Evolutionary conservation across 1,140 invertebrate species (phyloP).

Genomic region (Drosophila repletoides): DNA sequence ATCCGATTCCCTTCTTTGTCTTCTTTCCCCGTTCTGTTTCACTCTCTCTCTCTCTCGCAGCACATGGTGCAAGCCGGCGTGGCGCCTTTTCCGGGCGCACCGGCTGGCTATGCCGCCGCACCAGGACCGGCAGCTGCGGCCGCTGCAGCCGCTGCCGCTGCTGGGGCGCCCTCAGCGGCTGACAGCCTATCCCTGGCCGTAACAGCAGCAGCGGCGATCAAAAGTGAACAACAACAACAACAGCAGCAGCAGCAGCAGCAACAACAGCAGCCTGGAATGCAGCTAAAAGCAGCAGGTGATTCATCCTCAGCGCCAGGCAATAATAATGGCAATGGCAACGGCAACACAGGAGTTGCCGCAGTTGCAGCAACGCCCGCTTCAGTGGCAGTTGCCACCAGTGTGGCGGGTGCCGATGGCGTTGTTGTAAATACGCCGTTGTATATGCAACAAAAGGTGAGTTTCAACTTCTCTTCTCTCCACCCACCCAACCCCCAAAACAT

Average conservation of each 20-base stretch:
- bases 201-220: slow-evolving; percentile 85
- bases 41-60: slow-evolving; percentile 83
- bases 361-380: slow-evolving; percentile 21
- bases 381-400: slow-evolving; percentile 83
- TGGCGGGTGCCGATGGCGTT: slow-evolving; percentile 76
- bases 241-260: too few relatives aligned
- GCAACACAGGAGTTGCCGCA: slow-evolving; percentile 3
- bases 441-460: slow-evolving; percentile 81
- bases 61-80: slow-evolving; percentile 97
- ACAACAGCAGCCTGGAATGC: slow-evolving; percentile 84
- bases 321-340: slow-evolving; percentile 20
- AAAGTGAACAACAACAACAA: too few relatives aligned
- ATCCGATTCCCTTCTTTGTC: slow-evolving; percentile 36
- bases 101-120: slow-evolving; percentile 88
- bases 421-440: slow-evolving; percentile 80
- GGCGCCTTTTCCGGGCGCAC: slow-evolving; percentile 90
- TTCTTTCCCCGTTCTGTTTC: slow-evolving; percentile 18
- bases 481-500: background rate
- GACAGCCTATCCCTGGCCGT: slow-evolving; percentile 86
- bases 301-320: slow-evolving; percentile 25
- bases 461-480: too few relatives aligned
- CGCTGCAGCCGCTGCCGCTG: slow-evolving; percentile 83
- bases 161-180: slow-evolving; percentile 59
- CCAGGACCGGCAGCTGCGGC: slow-evolving; percentile 87
- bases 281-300: slow-evolving; percentile 82